A percentile compares a stretch with the other conserved stretches of the same genome.
Evolutionary conservation across 2,113 vertebrate species (phyloP).

Genomic region (Benitochromis conjunctus): DNA sequence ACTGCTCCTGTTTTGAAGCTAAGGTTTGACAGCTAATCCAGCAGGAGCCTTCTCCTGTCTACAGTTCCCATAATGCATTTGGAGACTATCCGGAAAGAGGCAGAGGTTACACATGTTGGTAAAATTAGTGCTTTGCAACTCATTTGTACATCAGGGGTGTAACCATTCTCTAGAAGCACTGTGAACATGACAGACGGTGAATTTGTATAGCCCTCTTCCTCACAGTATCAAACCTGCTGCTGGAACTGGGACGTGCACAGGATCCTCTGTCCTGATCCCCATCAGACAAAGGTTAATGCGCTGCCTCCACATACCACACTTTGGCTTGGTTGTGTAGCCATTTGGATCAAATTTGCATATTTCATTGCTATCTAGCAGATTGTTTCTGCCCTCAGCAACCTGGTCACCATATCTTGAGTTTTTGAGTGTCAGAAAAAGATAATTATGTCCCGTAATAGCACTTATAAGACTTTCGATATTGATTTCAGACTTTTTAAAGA

Average conservation of each 20-base stretch:
- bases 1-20: background rate
- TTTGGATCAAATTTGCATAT: background rate
- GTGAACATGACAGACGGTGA: background rate
- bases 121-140: background rate
- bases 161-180: accelerated
- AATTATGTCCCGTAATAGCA: background rate
- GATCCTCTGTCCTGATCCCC: background rate
- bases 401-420: background rate
- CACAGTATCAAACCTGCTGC: background rate
- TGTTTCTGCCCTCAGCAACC: background rate
- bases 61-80: background rate
- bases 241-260: background rate
- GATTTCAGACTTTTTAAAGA: background rate
- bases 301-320: background rate
- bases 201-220: no score
- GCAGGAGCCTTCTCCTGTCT: background rate
- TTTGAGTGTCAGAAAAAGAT: background rate
- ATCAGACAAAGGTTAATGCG: background rate
- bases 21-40: background rate
- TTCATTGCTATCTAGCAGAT: background rate
- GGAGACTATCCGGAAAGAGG: background rate
- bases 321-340: background rate
- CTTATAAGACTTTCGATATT: background rate
- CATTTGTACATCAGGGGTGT: background rate
- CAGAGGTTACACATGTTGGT: background rate